Percentiles rank a stretch among this genome's conserved stretches.
phyloP scores from a whole-genome alignment of 2,113 vertebrate species.

The human region DNA sequence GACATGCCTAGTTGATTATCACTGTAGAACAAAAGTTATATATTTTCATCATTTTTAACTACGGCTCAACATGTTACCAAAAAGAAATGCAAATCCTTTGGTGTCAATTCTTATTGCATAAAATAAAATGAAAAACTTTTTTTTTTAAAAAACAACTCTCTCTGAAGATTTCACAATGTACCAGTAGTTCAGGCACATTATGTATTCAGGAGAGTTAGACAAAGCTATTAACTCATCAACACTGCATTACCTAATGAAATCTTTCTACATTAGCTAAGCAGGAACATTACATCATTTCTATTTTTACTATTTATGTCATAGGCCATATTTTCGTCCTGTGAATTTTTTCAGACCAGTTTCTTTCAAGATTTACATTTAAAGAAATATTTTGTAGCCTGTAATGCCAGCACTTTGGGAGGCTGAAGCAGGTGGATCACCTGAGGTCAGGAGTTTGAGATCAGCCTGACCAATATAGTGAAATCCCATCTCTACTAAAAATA shows the following conservation, averaged over 20 bases:
- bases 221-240: constrained; percentile 67
- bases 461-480: too few species aligned
- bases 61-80: not conserved
- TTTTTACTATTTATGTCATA: constrained; percentile 55
- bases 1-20: not conserved
- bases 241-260: constrained; percentile 68
- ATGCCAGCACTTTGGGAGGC: too few species aligned
- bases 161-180: not conserved
- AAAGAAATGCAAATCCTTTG: not conserved
- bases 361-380: constrained; percentile 51
- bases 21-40: not conserved
- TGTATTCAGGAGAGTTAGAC: constrained; percentile 44
- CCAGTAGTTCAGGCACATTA: constrained; percentile 13
- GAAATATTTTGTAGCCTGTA: constrained; percentile 37
- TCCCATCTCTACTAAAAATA: too few species aligned
- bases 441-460: too few species aligned
- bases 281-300: constrained; percentile 58
- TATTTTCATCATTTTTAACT: not conserved
- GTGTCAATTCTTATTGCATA: not conserved
- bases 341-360: constrained; percentile 46
- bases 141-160: not conserved
- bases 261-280: constrained; percentile 63
- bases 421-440: too few species aligned
- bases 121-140: not conserved
- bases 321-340: constrained; percentile 56